Evolutionary conservation across 2,888 invertebrate species (phyloP).

Genomic region (Lampropteryx suffumata): DNA sequence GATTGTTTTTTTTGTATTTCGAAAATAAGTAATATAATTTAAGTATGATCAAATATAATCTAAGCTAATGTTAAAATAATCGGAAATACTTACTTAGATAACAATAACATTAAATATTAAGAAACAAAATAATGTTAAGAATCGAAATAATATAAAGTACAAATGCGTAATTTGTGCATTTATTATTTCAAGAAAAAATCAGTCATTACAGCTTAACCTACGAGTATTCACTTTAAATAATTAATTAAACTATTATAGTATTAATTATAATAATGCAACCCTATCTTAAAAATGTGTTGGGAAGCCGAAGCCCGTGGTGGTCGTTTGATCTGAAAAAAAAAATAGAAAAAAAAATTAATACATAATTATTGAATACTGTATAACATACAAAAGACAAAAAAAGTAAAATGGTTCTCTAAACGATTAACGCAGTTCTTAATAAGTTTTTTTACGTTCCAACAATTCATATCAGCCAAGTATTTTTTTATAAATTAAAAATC

Average conservation of each 20-base stretch:
- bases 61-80: too few species aligned
- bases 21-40: too few species aligned
- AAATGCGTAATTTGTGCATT: conserved; percentile 70
- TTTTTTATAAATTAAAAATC: background rate
- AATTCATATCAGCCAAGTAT: background rate
- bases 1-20: too few species aligned
- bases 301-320: conserved; percentile 47
- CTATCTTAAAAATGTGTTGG: conserved; percentile 45
- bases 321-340: conserved; percentile 59
- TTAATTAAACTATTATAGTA: conserved; percentile 33
- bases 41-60: too few species aligned
- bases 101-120: too few species aligned
- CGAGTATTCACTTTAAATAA: conserved; percentile 64
- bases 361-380: background rate
- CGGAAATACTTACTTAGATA: too few species aligned
- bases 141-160: conserved; percentile 59
- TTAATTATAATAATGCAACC: conserved; percentile 16
- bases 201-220: conserved; percentile 66
- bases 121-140: conserved; percentile 34
- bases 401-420: too few species aligned
- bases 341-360: conserved; percentile 33
- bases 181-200: conserved; percentile 57
- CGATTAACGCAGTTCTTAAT: too few species aligned
- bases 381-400: too few species aligned
- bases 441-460: too few species aligned